Base-by-base conservation (phyloP, 2,113 vertebrate genomes). In the Cochlearius cochlearius region DNA sequence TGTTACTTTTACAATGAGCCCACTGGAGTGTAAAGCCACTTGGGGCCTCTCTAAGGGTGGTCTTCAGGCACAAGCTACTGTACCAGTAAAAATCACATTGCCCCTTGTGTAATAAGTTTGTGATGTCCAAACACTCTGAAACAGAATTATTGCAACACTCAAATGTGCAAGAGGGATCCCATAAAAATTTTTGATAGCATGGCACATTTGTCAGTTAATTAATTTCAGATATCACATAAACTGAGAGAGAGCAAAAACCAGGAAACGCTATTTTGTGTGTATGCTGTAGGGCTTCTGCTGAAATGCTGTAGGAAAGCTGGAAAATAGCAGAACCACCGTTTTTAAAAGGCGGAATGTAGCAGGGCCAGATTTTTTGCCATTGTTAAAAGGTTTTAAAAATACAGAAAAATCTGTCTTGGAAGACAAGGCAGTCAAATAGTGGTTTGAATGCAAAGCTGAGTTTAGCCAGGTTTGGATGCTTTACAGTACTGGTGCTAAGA, bases 121-220 rank as follows among this genome's bases (percentile, higher is more conserved):
- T 63, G 29, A 68, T 88, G 67, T 36, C 56, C 76, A 86, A 52
- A 76, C 73, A 62, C 8, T 68, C 56, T 85, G 62, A 89, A 96
- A 94, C 43, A 87, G 81, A 95, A 41, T 39, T 86, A 80, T 85
- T 93, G 47, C 60, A 86, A 72, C 52, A 41, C 56, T 60, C 55
- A 90, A 90, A 96, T 56, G 43, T 87, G 49, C 83, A 88, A 91
- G 78, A 94, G 41, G 12, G 30, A 58, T 90, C 15, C 59, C 81
- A n/a, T 72, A 90, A 92, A 91, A 88, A 6, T 8, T 78, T 76
- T 32, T 55, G 80, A 83, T 80, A 90, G 19, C 30, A 39, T 59
- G 55, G 52, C 56, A 89, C 63, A 53, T 94, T 96, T 92, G 63
- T 89, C 58, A 92, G 45, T 79, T 86, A 75, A 85, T 98, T 92